phyloP scores from a whole-genome alignment of 2,888 invertebrate genomes.

The Ceratothoa steindachneri region DNA sequence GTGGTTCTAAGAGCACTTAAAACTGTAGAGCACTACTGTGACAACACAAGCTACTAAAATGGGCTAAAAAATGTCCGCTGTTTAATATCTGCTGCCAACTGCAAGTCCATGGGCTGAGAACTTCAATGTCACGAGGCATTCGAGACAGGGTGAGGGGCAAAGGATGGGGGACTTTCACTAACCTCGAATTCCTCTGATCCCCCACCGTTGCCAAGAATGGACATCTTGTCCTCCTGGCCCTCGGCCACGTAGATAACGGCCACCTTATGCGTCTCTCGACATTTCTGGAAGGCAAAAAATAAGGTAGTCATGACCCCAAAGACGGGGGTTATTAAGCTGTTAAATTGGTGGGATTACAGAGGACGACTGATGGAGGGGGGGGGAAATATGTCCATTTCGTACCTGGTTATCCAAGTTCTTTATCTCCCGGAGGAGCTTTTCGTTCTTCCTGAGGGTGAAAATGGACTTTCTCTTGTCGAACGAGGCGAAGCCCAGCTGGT shows the following conservation, averaged over 20 bases:
- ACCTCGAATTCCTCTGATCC: slow-evolving; percentile 90
- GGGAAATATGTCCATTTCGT: background rate
- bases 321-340: background rate
- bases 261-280: slow-evolving; percentile 89
- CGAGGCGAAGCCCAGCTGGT: slow-evolving; percentile 82
- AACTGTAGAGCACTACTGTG: too few species aligned
- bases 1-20: too few species aligned
- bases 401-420: slow-evolving; percentile 87
- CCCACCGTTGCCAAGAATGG: slow-evolving; percentile 82
- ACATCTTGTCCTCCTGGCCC: slow-evolving; percentile 93
- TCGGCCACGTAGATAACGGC: slow-evolving; percentile 97
- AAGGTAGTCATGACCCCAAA: slow-evolving; percentile 45
- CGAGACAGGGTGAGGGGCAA: too few species aligned
- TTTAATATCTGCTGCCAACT: too few species aligned
- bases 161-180: too few species aligned
- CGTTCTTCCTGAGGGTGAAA: slow-evolving; percentile 80
- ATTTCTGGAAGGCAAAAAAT: slow-evolving; percentile 57
- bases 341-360: background rate
- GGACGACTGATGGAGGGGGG: background rate
- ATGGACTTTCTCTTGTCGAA: slow-evolving; percentile 82
- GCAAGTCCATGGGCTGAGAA: too few species aligned
- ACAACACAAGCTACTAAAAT: too few species aligned
- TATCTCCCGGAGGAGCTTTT: slow-evolving; percentile 81
- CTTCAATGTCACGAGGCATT: too few species aligned
- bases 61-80: too few species aligned